Evolutionary conservation across 2,888 invertebrate genomes (phyloP).

Genomic region (Schrankia costaestrigalis): DNA sequence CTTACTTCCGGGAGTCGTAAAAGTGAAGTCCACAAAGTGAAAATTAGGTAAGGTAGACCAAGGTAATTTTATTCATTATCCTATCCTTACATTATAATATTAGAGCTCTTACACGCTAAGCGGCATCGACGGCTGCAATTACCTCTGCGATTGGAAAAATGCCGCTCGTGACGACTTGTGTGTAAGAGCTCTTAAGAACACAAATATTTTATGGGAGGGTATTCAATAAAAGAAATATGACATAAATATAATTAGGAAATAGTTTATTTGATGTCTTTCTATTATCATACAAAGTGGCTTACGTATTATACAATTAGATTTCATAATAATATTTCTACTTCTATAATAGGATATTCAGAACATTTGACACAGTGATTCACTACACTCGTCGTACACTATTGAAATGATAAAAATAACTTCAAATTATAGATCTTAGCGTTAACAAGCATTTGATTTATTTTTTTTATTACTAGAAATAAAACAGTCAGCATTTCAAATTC

Average conservation of each 20-base stretch:
- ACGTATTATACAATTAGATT: conserved; percentile 56
- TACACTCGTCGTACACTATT: conserved; percentile 35
- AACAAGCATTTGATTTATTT: conserved; percentile 52
- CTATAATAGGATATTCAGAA: conserved; percentile 47
- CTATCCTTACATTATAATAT: no score
- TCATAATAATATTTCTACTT: conserved; percentile 29
- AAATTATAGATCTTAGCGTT: conserved; percentile 39
- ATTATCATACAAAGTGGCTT: conserved; percentile 76
- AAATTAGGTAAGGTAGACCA: no score
- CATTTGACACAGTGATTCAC: conserved; percentile 66
- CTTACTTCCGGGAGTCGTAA: no score
- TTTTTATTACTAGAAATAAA: conserved; percentile 50
- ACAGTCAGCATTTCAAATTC: conserved; percentile 56
- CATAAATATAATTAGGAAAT: conserved; percentile 29
- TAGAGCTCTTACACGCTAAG: no score
- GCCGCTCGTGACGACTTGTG: no score
- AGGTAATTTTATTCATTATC: no score
- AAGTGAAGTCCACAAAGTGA: no score
- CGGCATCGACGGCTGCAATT: no score
- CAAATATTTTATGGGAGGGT: not conserved
- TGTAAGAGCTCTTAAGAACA: no score
- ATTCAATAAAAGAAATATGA: not conserved
- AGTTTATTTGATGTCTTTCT: conserved; percentile 76
- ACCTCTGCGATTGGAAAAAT: no score
- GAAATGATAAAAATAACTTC: conserved; percentile 38